Conservation (phyloP, 2,888 invertebrate species). For the Hyles lineata region DNA sequence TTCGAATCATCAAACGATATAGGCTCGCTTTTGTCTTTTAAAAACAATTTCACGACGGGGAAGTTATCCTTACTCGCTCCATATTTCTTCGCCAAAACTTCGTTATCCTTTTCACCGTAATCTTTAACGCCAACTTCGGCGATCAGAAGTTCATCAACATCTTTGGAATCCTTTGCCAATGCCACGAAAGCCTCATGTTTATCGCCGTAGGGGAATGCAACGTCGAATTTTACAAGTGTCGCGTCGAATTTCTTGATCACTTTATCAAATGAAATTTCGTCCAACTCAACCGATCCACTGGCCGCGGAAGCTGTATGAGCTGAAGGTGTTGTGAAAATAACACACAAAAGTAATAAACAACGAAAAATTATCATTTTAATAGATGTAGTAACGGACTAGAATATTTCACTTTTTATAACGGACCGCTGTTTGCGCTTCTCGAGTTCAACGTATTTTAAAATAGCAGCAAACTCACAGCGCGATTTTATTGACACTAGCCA, state of each 20-base stretch:
- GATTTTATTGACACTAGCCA: constrained; percentile 38
- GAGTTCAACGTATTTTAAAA: constrained; percentile 34
- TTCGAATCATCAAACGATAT: constrained; percentile 79
- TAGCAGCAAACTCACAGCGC: constrained; percentile 31
- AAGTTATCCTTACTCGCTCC: constrained; percentile 92
- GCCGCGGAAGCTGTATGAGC: constrained; percentile 79
- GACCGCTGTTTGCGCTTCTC: constrained; percentile 34
- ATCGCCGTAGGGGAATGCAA: constrained; percentile 97
- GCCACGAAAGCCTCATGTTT: constrained; percentile 95
- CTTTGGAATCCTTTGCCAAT: constrained; percentile 89
- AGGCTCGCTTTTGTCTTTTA: constrained; percentile 85
- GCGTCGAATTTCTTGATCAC: constrained; percentile 93
- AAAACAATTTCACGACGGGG: constrained; percentile 92
- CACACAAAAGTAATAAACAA: constrained; percentile 51
- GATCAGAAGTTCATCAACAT: constrained; percentile 90
- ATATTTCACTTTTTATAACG: constrained; percentile 31
- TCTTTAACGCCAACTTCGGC: constrained; percentile 97
- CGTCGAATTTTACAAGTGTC: constrained; percentile 96
- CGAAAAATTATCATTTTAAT: constrained; percentile 53
- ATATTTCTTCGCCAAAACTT: constrained; percentile 90
- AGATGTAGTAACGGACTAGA: constrained; percentile 30
- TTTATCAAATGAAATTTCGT: constrained; percentile 92
- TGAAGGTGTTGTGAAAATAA: constrained; percentile 56
- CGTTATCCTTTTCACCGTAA: constrained; percentile 96
- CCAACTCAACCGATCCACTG: constrained; percentile 91